Evolutionary conservation across 2,888 invertebrate genomes (phyloP).

Genomic region (Tinea semifulvella): DNA sequence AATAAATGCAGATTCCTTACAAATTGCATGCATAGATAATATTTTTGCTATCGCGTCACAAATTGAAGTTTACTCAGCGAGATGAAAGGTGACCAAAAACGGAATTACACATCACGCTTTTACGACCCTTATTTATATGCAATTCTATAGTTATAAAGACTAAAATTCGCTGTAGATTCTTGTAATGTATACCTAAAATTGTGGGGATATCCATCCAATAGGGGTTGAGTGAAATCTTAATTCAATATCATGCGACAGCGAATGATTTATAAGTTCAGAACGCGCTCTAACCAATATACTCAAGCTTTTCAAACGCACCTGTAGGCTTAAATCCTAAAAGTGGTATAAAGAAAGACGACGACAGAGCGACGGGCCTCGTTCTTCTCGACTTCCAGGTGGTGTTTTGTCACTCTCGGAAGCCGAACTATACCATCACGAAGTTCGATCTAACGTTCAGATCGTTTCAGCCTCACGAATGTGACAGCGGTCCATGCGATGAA

Average conservation of each 20-base stretch:
- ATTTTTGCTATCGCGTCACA: not conserved
- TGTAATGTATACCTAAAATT: not conserved
- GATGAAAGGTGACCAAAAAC: constrained; percentile 21
- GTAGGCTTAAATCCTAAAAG: not conserved
- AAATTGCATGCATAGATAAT: constrained; percentile 6
- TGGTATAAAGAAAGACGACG: no score
- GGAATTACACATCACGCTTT: no score
- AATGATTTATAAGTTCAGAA: constrained; percentile 50
- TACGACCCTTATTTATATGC: no score
- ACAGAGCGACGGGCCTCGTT: no score
- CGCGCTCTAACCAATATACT: constrained; percentile 26
- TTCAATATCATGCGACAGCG: constrained; percentile 56
- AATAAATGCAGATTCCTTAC: constrained; percentile 1
- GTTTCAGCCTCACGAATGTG: no score
- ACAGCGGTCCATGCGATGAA: no score
- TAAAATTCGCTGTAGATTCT: no score
- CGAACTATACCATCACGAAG: no score
- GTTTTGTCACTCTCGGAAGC: no score
- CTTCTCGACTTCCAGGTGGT: no score
- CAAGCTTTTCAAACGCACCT: constrained; percentile 11
- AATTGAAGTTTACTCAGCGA: constrained; percentile 19
- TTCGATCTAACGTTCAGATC: no score
- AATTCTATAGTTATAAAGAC: no score
- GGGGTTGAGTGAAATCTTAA: constrained; percentile 44
- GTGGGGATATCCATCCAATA: constrained; percentile 22